Percentiles rank a stretch among this genome's conserved stretches.
phyloP scores from a whole-genome alignment of 2,888 invertebrate genomes.

The Dryobota labecula region DNA sequence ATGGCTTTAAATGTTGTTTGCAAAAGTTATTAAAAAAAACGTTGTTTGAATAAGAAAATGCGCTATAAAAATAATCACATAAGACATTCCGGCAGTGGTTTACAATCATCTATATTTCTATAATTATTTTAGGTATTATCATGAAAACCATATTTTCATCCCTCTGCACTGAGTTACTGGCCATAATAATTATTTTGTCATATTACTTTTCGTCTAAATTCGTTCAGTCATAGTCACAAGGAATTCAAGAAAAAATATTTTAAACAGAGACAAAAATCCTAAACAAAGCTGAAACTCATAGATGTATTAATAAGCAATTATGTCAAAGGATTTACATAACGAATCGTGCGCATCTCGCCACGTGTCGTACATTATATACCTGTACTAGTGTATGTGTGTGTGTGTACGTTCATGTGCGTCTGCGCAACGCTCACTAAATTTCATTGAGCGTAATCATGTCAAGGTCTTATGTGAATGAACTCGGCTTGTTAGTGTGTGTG shows the following conservation, averaged over 20 bases:
- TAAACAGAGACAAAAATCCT: background rate
- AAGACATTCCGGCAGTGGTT: background rate
- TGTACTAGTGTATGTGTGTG: constrained; percentile 30
- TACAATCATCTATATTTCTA: background rate
- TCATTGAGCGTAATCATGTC: constrained; percentile 78
- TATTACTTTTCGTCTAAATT: background rate
- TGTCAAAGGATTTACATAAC: constrained; percentile 74
- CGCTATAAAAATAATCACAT: background rate
- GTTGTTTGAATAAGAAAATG: background rate
- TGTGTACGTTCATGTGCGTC: constrained; percentile 31
- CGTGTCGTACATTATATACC: constrained; percentile 55
- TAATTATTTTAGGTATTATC: background rate
- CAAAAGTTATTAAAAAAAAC: background rate
- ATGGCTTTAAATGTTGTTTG: background rate
- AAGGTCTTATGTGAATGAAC: constrained; percentile 84
- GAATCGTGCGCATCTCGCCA: constrained; percentile 65
- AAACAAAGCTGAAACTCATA: constrained; percentile 28
- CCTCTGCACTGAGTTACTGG: background rate
- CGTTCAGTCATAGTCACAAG: background rate
- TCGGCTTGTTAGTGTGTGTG: constrained; percentile 62
- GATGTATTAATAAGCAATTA: constrained; percentile 61
- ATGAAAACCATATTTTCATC: background rate
- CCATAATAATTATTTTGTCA: background rate
- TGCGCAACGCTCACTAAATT: constrained; percentile 73
- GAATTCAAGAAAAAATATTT: background rate